Base-by-base conservation (phyloP, 2,888 invertebrate genomes). In the Epistrophe grossulariae region DNA sequence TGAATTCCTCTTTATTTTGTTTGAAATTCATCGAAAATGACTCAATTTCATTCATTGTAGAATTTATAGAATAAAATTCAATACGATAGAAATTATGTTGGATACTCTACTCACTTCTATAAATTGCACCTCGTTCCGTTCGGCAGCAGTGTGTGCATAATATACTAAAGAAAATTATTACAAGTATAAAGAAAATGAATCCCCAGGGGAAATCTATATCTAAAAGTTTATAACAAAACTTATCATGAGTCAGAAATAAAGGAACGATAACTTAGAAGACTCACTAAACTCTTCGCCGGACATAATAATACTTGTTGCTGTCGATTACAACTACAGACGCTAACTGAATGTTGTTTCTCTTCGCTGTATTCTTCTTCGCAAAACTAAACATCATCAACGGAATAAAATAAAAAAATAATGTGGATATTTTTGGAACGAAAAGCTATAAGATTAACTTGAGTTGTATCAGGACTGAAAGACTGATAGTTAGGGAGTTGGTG, bases 81-180 rank as follows among this genome's bases (percentile, higher is more conserved):
- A 24, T 43, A 15, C 15, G 15, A 62, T 40, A 13, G 11, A 19
- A 68, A 19, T 24, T 15, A 62, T 48, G 17, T 3, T 66, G 4
- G 28, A n/a, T 50, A 82, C 78, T 83, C 62, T 50, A 82, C 82
- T 83, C 62, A 83, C 83, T 79, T 43, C 57, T 17, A 24, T 83
- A 83, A n/a, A 59, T 5, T n/a, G 62, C 48, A 70, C 70, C 24
- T 9, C 17, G 31, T 35, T 73, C 28, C 13, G 43, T 50, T 31
- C 28, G 55, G 35, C 79, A 79, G 24, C 60, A 55, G 8, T 60
- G 72, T 13, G 79, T 62, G n/a, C 73, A 83, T 6, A 74, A 83
- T 6, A 74, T 35, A 40, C 73, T 48, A 11, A 83, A 45, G 2
- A 73, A 50, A 2, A 83, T 48, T 13, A 74, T 7, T 4, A 83